Conservation (phyloP, 2,797 vertebrate genomes). For the Microctenopoma stevenorrisi region DNA sequence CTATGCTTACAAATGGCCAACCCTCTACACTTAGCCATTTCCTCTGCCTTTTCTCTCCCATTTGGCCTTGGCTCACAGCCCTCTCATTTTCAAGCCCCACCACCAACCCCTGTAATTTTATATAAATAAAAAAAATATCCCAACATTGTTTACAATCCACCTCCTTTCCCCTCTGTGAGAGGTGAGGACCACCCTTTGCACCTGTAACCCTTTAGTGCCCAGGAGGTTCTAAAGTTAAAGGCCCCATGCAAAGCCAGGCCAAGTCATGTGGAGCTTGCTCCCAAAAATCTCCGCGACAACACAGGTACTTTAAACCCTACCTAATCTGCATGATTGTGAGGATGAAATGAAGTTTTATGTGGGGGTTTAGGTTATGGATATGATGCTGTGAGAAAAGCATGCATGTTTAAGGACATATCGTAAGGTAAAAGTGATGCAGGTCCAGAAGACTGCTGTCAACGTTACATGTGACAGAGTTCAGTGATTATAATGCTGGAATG, state of each 20-base stretch:
- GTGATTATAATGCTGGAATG: background rate
- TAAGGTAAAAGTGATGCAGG: conserved; percentile 13
- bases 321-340: conserved; percentile 72
- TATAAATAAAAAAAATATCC: conserved; percentile 41
- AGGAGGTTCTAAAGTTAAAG: conserved; percentile 78
- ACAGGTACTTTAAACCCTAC: conserved; percentile 78
- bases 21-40: conserved; percentile 21
- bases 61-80: conserved; percentile 29
- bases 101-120: conserved; percentile 26
- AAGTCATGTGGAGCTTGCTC: conserved; percentile 42
- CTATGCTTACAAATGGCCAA: conserved; percentile 20
- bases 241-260: conserved; percentile 61
- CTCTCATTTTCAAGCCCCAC: conserved; percentile 42
- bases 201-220: conserved; percentile 86
- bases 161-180: conserved; percentile 67
- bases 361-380: conserved; percentile 5
- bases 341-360: conserved; percentile 23
- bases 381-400: conserved; percentile 39
- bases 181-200: conserved; percentile 83
- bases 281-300: conserved; percentile 53
- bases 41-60: conserved; percentile 16
- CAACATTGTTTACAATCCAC: conserved; percentile 42
- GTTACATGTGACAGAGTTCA: conserved; percentile 1
- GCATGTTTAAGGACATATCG: conserved; percentile 7
- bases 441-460: background rate